Evolutionary conservation across 1,140 invertebrate genomes (phyloP), one percentile per base, ranked within the genome.

Genomic region (Mylabris phalerata): DNA sequence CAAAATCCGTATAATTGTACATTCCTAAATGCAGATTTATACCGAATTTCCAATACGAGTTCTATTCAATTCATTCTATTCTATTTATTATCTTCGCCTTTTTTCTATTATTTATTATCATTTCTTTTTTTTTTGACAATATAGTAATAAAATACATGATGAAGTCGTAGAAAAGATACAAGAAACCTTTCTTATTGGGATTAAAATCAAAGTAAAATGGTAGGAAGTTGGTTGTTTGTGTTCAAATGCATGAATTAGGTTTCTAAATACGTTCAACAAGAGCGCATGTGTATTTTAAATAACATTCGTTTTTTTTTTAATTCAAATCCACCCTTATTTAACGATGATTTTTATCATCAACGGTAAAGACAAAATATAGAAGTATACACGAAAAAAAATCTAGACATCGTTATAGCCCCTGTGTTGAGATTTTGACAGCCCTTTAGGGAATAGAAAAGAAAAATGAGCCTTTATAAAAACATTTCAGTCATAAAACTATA

Each of bases 381-480:
- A 5, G 3, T 32, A 32, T 32, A 32, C 3, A 11, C 3, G 44
- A 41, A 57, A 57, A 47, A 11, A 47, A 57, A 57, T 57, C 55
- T 50, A 57, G 55, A 56, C 55, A 49, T 56, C 55, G 55, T 56
- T 56, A 56, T 50, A 32, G 47, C 45, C 51, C 50, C 55, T 48
- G 43, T 46, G 59, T 48, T 56, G 50, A 48, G 25, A 56, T 62
- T 59, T 59, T 63, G 42, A 62, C 55, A 58, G 57, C 61, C 40
- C 63, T 60, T 48, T 61, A 43, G 60, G 58, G 63, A 62, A 47
- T 50, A 48, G 9, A 19, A 48, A 63, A 59, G 61, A 66, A 66
- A 61, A 63, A 66, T 66, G 49, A 48, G n/a, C 42, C 47, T 61
- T 63, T 63, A 63, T 66, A 66, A 66, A 66, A 63, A 60, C 61